These are phyloP conservation scores for Lepidochrysops patricia DNA, from an alignment of 2,888 invertebrate genomes.

Conservation along the genomic window DNA sequence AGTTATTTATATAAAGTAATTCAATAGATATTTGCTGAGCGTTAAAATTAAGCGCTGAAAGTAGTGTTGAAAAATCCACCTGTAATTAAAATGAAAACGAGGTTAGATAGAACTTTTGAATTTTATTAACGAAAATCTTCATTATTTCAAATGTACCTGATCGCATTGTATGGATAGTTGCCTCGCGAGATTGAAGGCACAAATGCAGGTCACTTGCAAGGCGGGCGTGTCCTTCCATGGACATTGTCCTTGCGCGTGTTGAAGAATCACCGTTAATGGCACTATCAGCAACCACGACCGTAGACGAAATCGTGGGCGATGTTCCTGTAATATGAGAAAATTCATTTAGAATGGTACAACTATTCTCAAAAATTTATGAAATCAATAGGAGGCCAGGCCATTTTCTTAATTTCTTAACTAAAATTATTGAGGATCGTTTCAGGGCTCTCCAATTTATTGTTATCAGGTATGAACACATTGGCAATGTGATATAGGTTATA, in stretches of 20 bases:
- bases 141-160: conserved; percentile 70
- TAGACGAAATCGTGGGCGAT: conserved; percentile 25
- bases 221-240: conserved; percentile 87
- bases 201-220: conserved; percentile 88
- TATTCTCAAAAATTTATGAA: no score
- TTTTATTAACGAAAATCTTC: background rate
- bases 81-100: conserved; percentile 35
- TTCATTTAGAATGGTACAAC: no score
- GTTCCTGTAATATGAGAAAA: conserved; percentile 36
- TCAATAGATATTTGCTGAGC: conserved; percentile 82
- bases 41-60: conserved; percentile 82
- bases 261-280: conserved; percentile 31
- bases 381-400: no score
- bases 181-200: conserved; percentile 88
- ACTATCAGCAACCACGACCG: conserved; percentile 36
- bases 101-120: background rate
- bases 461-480: no score
- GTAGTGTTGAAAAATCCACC: conserved; percentile 85
- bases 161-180: conserved; percentile 93
- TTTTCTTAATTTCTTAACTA: no score
- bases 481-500: no score
- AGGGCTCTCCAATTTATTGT: no score
- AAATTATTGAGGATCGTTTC: no score
- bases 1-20: conserved; percentile 91
- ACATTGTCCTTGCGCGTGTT: conserved; percentile 78